Evolutionary conservation across 2,113 vertebrate genomes (phyloP), one percentile per base, ranked within the genome.

Genomic region (Edolisoma coerulescens): DNA sequence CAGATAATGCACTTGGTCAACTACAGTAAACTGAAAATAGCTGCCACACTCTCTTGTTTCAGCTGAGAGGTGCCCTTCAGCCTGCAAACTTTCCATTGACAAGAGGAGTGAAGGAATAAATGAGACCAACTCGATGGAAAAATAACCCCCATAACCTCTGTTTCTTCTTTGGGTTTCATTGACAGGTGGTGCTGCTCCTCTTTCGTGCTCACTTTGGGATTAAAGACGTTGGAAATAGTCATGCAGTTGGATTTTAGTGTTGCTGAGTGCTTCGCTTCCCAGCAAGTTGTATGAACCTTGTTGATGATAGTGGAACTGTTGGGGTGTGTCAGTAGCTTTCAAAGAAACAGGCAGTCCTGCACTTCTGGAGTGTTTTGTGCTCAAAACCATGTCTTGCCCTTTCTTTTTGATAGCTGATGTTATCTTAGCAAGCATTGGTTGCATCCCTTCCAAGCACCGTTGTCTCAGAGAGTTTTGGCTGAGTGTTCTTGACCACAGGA

Each of bases 1-100:
- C 95, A 95, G 94, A 78, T 95, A 96, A 95, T 89, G 85, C 78
- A 33, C 81, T 83, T 60, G 63, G 83, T 89, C 75, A 35, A 24
- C 56, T 52, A 13, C 79, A 56, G 84, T 77, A 70, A 83, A 77
- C 93, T 90, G 87, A 53, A 95, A 95, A 93, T 63, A 95, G 96
- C 94, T n/a, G 30, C 70, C 65, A 26, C 21, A 1, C 69, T 54
- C 80, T 91, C 90, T 42, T 60, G 60, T 93, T 95, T 89, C 83
- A 59, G 81, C 33, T 2, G 32, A 75, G 90, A 86, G 90, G 67
- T 96, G 88, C 87, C 92, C 90, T 90, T 97, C 71, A 82, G 77
- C 47, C 59, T 27, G 84, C 26, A 45, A 68, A 60, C 49, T 78
- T 96, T 87, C 79, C 91, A 20, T 76, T 53, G 82, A 26, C 41